Evolutionary conservation across 2,888 invertebrate species (phyloP), one percentile per base, ranked within the genome.

Genomic region (Idaea dimidiata): DNA sequence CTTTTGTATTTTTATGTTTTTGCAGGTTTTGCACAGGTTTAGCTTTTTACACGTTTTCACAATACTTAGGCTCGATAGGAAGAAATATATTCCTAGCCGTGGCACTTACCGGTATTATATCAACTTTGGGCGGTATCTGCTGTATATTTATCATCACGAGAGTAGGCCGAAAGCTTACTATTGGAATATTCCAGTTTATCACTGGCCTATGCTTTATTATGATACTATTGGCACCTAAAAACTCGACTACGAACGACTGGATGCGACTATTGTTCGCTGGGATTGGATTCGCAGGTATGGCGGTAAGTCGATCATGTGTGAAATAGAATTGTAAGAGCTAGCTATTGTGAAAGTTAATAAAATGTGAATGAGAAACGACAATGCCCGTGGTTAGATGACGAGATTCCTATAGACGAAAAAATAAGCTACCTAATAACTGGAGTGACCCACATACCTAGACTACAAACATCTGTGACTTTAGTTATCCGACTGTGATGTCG

Each of bases 211-310:
- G 93, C 75, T 93, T 94, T 64, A 66, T 94, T 57, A 75, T 86
- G 5, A 91, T 94, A 68, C 72, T 93, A 58, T 63, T 88, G n/a
- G 80, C 93, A 62, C 94, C 94, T 16, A 89, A 84, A 75, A 86
- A 88, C 60, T 65, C 61, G 43, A 91, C 79, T 68, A 6, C 68
- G 17, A 86, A 86, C 64, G 94, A 94, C 74, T 94, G 94, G 93
- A 93, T 93, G 6, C 87, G 93, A 69, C 81, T 95, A 60, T 72
- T 91, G 16, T 90, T 95, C 67, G 94, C 95, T 66, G 94, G 94
- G 67, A 77, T 94, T 58, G 95, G 95, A 63, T 94, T 95, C 73
- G 93, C 94, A 59, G 94, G 95, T 64, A 91, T 95, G 78, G 94
- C 95, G 65, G 95, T 95, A 86, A 90, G 93, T 83, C 62, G 54